Base-by-base conservation (phyloP, 1,140 invertebrate genomes). In the Drosophila dunni region DNA sequence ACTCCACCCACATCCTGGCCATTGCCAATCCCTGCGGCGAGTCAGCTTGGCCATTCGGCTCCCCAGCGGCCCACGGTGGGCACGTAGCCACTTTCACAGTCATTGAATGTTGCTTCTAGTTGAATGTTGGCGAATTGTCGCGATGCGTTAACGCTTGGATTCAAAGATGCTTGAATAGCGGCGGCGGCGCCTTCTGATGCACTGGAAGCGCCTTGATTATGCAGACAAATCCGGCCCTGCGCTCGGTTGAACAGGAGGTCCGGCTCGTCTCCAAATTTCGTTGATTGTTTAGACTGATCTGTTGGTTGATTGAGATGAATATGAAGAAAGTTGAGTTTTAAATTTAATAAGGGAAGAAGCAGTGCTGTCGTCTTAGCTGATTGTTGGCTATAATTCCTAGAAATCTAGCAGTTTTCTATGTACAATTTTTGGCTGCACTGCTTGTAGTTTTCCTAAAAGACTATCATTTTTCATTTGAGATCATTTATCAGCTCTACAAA, bases 11-110 rank as follows among this genome's bases (percentile, higher is more conserved):
- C 84, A 58, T 89, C 72, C 72, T 72, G 65, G 93, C 64, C 75
- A 8, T 51, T 44, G 60, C 46, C 68, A 50, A 56, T 34, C 13
- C 58, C 75, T 57, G 77, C 93, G 94, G 94, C 95, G 96, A 97
- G 96, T 97, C 96, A 97, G 97, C 97, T 97, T 93, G 96, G 96
- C 96, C 96, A 97, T 93, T 97, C 96, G 92, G 94, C 95, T 92
- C 96, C 96, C 96, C 96, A 97, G 75, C 96, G 95, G 90, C 96
- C 96, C 90, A 97, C 96, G 81, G 95, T 94, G 93, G 96, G 96
- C 93, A 95, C 94, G 83, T 94, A 95, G 74, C 94, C 93, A 93
- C 93, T 91, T 92, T 95, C 94, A 75, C 82, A 90, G 63, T 88
- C 88, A 91, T 92, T 92, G 80, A 88, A 74, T 34, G 81, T 85